Base-by-base conservation (phyloP, 2,888 invertebrate genomes). In the Galeopsomyia nigrocyanea region DNA sequence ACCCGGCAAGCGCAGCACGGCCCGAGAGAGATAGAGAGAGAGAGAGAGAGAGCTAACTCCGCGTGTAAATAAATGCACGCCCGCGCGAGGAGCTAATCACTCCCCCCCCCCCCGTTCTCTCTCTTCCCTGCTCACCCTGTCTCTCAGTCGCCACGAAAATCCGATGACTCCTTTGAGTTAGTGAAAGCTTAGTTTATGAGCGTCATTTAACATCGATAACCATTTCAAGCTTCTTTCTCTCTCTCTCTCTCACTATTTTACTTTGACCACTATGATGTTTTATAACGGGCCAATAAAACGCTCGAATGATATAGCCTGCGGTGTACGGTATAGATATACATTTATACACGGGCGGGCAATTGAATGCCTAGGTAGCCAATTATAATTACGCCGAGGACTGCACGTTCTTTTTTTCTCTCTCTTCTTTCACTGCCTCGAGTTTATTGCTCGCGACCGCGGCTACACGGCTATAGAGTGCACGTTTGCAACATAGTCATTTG, bases 11-110 rank as follows among this genome's bases (percentile, higher is more conserved):
- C 31, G 10, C 13, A 50, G n/a, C 17, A n/a, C 47, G 14, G 13
- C 5, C 7, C 6, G 49, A 47, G 1, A 62, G 6, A 62, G 17
- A 13, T 10, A 26, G 17, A 26, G n/a, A n/a, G 31, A 31, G 14
- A 26, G n/a, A 14, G 10, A 10, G 21, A n/a, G 47, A 14, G 9
- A 16, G n/a, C 17, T 19, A 50, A 16, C 39, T 39, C 39, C 26
- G 53, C 31, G 56, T 63, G 69, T 69, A 69, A 69, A 71, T 71
- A 61, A 71, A 71, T 66, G 66, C 66, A 49, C 49, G 50, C 9
- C 64, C 39, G 39, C 39, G 39, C 39, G 1, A 10, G 39, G 39
- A 39, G 39, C 39, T 39, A 39, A 39, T 39, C 39, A 39, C 39
- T 39, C 39, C 13, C 10, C 10, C 39, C 13, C 39, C 39, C 10